Conservation (phyloP, 2,113 vertebrate genomes). For the Semicossyphus pulcher region DNA sequence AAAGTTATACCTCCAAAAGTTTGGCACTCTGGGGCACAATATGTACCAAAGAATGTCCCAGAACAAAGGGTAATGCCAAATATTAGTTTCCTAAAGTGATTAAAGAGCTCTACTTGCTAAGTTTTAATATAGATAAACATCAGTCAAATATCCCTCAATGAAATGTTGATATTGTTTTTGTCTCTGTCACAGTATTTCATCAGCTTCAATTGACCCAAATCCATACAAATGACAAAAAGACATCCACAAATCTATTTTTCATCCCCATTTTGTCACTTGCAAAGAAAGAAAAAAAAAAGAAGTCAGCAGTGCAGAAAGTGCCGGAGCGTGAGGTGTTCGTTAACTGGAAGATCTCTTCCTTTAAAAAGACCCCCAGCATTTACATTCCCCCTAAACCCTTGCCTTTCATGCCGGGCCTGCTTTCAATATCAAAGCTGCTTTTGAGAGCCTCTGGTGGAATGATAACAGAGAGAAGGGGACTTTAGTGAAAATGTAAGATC, state of each 20-base stretch:
- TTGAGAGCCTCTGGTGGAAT: conserved; percentile 80
- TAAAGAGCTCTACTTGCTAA: not conserved
- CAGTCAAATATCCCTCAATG: conserved; percentile 1
- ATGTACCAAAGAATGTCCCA: not conserved
- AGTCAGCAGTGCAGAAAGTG: conserved; percentile 49
- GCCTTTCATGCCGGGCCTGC: conserved; percentile 81
- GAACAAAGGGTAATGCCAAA: not conserved
- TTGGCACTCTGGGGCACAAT: too few species aligned
- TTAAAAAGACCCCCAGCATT: conserved; percentile 79
- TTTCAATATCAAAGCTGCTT: conserved; percentile 86
- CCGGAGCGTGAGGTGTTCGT: conserved; percentile 68
- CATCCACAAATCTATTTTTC: conserved; percentile 48
- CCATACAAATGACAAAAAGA: conserved; percentile 56
- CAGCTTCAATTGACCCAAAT: conserved; percentile 66
- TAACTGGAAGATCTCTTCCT: conserved; percentile 76
- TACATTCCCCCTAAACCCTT: conserved; percentile 79
- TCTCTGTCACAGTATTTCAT: conserved; percentile 60
- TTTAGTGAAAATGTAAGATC: conserved; percentile 81
- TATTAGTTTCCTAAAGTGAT: not conserved
- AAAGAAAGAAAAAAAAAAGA: conserved; percentile 17
- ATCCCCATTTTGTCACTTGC: conserved; percentile 59
- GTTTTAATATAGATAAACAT: not conserved
- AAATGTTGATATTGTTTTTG: conserved; percentile 43
- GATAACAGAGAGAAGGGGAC: conserved; percentile 80
- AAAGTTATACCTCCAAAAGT: too few species aligned